phyloP scores from a whole-genome alignment of 2,113 vertebrate genomes.

The Procapra przewalskii region DNA sequence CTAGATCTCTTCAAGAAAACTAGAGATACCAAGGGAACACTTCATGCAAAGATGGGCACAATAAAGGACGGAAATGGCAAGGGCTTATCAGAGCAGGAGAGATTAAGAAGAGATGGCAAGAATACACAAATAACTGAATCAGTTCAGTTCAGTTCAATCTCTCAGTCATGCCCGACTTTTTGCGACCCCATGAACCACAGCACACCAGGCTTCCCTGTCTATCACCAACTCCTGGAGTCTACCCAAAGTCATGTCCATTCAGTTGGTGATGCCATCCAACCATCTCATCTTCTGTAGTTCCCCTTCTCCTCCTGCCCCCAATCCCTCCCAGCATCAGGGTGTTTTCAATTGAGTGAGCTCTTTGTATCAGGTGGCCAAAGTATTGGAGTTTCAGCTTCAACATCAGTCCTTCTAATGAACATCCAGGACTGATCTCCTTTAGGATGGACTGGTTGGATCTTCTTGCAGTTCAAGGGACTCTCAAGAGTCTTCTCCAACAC shows the following conservation, averaged over 20 bases:
- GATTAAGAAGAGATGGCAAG: background rate
- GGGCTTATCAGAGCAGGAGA: background rate
- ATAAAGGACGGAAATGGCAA: background rate
- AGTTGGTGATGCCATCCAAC: background rate
- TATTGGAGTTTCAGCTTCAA: background rate
- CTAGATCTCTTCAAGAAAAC: background rate
- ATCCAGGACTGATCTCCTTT: no score
- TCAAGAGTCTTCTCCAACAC: no score
- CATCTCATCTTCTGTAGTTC: background rate
- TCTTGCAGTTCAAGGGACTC: no score
- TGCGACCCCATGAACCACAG: fast-evolving
- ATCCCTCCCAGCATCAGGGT: no score
- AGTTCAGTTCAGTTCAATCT: background rate
- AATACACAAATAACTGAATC: background rate
- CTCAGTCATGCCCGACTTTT: background rate
- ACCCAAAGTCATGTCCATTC: background rate
- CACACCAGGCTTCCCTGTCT: background rate
- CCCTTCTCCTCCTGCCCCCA: background rate
- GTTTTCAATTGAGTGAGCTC: background rate
- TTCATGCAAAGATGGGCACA: background rate
- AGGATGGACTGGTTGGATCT: no score
- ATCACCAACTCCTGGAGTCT: background rate
- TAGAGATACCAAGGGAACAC: background rate
- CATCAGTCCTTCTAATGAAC: background rate
- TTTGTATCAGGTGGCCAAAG: background rate